Evolutionary conservation across 2,888 invertebrate species (phyloP).

Genomic region (Melangyna quadrimaculata): DNA sequence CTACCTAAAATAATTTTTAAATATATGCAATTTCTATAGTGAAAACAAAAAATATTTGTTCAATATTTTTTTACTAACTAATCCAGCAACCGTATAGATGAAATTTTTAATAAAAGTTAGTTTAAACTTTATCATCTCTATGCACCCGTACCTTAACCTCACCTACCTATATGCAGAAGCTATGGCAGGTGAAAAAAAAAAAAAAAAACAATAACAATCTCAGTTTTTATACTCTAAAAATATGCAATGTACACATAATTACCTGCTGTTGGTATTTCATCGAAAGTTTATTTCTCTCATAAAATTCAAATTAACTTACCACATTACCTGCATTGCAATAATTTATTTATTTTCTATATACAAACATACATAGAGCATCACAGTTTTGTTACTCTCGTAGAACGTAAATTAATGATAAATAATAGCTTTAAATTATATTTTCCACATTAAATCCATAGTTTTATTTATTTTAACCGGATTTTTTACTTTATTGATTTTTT

Average conservation of each 20-base stretch:
- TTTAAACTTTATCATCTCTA: no score
- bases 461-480: not conserved
- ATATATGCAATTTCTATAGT: no score
- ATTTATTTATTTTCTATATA: slow-evolving; percentile 37
- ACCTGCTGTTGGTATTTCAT: not conserved
- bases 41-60: no score
- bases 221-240: not conserved
- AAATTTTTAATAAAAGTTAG: no score
- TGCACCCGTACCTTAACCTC: no score
- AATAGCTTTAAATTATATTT: not conserved
- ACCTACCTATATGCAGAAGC: no score
- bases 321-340: slow-evolving; percentile 47
- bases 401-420: slow-evolving; percentile 42
- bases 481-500: not conserved
- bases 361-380: no score
- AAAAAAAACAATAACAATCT: no score
- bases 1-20: no score
- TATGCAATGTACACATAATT: not conserved
- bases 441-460: not conserved
- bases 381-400: not conserved
- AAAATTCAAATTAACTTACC: slow-evolving; percentile 55
- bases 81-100: no score
- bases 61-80: no score
- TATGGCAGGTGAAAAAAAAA: not conserved
- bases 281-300: slow-evolving; percentile 32